Conservation (phyloP, 2,888 invertebrate genomes). For the Microctonus brassicae region DNA sequence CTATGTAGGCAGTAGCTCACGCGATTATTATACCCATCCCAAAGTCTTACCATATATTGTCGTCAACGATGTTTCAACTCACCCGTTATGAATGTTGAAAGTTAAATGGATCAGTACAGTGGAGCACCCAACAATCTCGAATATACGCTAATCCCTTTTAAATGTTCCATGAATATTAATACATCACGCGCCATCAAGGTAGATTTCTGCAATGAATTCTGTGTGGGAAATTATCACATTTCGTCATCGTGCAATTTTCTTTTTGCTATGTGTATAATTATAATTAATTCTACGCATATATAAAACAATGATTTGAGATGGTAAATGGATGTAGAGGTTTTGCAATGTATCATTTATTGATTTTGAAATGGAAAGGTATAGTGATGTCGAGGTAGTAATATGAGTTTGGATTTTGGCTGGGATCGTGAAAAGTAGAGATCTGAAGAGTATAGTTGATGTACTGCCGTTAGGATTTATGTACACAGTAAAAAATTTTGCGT, state of each 20-base stretch:
- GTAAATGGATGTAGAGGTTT: too few relatives aligned
- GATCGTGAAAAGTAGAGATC: too few relatives aligned
- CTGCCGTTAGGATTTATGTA: too few relatives aligned
- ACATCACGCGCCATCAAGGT: constrained; percentile 20
- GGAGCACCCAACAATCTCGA: not conserved
- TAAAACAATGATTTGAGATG: too few relatives aligned
- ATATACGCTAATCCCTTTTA: constrained; percentile 44
- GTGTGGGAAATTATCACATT: constrained; percentile 20
- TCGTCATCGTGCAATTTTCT: constrained; percentile 5
- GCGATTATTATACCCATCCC: constrained; percentile 23
- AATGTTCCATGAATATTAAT: constrained; percentile 57
- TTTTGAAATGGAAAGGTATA: too few relatives aligned
- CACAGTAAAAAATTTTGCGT: too few relatives aligned
- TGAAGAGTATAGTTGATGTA: too few relatives aligned
- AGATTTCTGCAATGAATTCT: constrained; percentile 21
- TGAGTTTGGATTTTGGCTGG: too few relatives aligned
- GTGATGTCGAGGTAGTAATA: too few relatives aligned
- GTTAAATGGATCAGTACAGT: constrained; percentile 7
- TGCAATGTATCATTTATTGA: too few relatives aligned
- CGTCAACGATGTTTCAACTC: constrained; percentile 13
- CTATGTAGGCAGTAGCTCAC: constrained; percentile 9
- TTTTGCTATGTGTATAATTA: too few relatives aligned
- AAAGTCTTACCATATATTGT: not conserved
- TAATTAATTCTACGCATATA: not conserved
- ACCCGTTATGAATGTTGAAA: constrained; percentile 1